Evolutionary conservation across 2,113 vertebrate species (phyloP).

Genomic region (Chloropsis cyanopogon): DNA sequence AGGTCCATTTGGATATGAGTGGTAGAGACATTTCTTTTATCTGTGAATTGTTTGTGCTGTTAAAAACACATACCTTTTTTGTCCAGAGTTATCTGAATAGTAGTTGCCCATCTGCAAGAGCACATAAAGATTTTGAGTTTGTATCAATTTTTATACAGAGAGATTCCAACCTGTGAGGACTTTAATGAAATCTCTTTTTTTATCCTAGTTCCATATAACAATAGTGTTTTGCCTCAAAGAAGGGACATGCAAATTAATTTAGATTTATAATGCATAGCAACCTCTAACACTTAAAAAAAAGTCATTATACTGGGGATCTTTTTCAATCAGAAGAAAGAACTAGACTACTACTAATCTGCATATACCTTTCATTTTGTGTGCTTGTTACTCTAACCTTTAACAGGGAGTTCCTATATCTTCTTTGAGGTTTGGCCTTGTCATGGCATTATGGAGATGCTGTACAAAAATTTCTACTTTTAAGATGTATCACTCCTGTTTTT

Average conservation of each 20-base stretch:
- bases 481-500: neutral
- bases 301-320: neutral
- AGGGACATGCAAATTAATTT: neutral
- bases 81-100: neutral
- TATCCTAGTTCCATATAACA: neutral
- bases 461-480: neutral
- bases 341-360: neutral
- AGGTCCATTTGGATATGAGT: neutral
- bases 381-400: neutral
- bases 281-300: neutral
- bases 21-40: neutral
- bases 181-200: neutral
- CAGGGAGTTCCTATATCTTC: neutral
- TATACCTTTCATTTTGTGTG: neutral
- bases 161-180: neutral
- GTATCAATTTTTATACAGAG: neutral
- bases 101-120: neutral
- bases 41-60: neutral
- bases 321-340: neutral
- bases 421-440: neutral
- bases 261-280: neutral
- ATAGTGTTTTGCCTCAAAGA: neutral
- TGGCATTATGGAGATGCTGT: neutral
- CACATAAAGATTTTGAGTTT: neutral
- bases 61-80: neutral